Percentiles rank a stretch among this genome's conserved stretches.
Evolutionary conservation across 2,113 vertebrate species (phyloP).

Genomic region (Cinclus mexicanus): DNA sequence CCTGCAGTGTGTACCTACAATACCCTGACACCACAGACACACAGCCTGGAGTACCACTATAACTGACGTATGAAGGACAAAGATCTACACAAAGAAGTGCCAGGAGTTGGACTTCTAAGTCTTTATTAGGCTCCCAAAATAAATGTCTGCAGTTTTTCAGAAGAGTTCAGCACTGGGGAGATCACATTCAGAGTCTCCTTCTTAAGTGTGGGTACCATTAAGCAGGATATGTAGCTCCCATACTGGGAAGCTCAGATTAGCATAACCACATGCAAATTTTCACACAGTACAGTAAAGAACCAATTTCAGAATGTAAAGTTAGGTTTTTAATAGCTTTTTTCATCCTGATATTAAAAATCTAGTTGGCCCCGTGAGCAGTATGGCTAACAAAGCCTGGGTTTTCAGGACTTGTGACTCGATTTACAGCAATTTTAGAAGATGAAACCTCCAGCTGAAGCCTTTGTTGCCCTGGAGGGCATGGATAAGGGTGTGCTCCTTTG

Average conservation of each 20-base stretch:
- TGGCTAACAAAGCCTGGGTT: not conserved
- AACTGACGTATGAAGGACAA: not conserved
- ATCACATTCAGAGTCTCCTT: not conserved
- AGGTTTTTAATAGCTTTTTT: constrained; percentile 4
- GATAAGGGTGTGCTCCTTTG: not conserved
- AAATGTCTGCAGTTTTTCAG: not conserved
- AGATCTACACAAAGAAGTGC: not conserved
- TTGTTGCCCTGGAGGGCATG: not conserved
- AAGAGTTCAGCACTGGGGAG: not conserved
- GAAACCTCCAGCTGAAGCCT: not conserved
- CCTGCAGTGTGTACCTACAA: not conserved
- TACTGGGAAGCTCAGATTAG: constrained; percentile 2
- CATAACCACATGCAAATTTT: constrained; percentile 34
- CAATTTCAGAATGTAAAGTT: not conserved
- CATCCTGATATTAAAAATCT: constrained; percentile 33
- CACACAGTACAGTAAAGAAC: not conserved
- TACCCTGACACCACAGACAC: not conserved
- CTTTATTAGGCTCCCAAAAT: not conserved
- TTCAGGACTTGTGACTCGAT: not conserved
- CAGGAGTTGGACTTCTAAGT: not conserved
- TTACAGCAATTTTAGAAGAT: constrained; percentile 4
- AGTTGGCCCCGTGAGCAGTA: not conserved
- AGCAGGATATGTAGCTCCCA: not conserved
- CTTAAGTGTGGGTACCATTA: not conserved
- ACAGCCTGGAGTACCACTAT: fast-evolving